Evolutionary conservation across 1,140 invertebrate species (phyloP), one percentile per base, ranked within the genome.

Genomic region (Hydropsyche tenuis): DNA sequence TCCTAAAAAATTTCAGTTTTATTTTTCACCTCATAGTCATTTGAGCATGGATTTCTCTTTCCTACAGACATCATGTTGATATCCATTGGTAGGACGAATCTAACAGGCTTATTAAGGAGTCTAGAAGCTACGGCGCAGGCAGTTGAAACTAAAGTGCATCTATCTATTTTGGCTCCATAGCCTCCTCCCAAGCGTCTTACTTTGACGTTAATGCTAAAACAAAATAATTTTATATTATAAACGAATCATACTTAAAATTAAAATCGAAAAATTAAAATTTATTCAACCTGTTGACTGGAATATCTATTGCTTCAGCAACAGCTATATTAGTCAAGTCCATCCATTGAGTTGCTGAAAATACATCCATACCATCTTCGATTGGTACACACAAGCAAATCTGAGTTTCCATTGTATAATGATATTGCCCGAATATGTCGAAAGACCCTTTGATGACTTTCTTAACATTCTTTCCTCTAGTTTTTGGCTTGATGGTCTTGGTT

Each of bases 351-450:
- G 87, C 74, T 0, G 86, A 80, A 70, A 85, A 87, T 18, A 90
- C 84, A n/a, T 85, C 81, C 0, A 92, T 77, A 0, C 90, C 88
- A 71, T 89, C 86, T 72, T 90, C 88, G 0, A 85, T 83, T 0
- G 89, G 89, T 12, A 87, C 72, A 14, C 86, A 89, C 1, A 89
- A 81, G 42, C 89, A 89, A 68, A 82, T 85, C 65, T 91, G 90
- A 0, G 89, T 85, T 78, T 93, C 91, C 90, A 92, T 90, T 0
- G 88, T 88, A 68, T 87, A 90, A 78, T 90, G 89, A 77, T 89
- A 90, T 77, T 90, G 89, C 1, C 80, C 75, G 0, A 85, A 85
- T 5, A 85, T 73, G 1, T 80, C 74, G 66, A 86, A 87, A 12
- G 72, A 79, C 0, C 88, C 89, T 72, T 84, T 85, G n/a, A 90